A percentile compares a stretch with the other conserved stretches of the same genome.
These are phyloP conservation scores for Drosophila lowei DNA, from an alignment of 1,140 invertebrate species.

Conservation along the genomic window DNA sequence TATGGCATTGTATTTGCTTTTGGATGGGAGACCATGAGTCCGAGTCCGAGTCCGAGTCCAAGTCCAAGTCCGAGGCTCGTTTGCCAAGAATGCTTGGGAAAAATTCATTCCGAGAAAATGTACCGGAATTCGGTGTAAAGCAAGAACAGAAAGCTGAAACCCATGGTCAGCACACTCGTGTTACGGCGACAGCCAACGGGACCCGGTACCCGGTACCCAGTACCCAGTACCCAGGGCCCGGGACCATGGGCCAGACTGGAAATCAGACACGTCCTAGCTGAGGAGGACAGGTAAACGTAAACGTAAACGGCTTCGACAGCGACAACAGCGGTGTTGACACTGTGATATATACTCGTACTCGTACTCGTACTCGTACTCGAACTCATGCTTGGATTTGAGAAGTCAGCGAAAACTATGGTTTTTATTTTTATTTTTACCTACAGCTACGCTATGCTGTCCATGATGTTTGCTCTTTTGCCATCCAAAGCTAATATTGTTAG, in stretches of 20 bases:
- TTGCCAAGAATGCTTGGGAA: slow-evolving; percentile 72
- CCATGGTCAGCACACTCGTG: slow-evolving; percentile 44
- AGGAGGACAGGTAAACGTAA: slow-evolving; percentile 23
- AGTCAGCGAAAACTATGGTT: slow-evolving; percentile 43
- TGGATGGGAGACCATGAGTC: background rate
- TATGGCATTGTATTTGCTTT: too few relatives aligned
- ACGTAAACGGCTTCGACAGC: slow-evolving; percentile 8
- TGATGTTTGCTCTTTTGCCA: too few relatives aligned
- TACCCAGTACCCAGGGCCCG: slow-evolving; percentile 39
- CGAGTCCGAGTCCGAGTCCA: too few relatives aligned
- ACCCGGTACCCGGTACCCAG: slow-evolving; percentile 37
- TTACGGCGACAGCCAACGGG: slow-evolving; percentile 55
- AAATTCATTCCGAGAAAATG: slow-evolving; percentile 80
- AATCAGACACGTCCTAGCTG: slow-evolving; percentile 58
- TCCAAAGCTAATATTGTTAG: too few relatives aligned
- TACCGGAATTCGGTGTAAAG: slow-evolving; percentile 80
- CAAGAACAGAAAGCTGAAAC: slow-evolving; percentile 46
- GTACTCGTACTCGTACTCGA: slow-evolving; percentile 8
- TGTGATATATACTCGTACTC: slow-evolving; percentile 14
- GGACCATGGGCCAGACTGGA: slow-evolving; percentile 45
- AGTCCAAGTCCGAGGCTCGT: slow-evolving; percentile 28
- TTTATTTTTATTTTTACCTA: slow-evolving; percentile 12
- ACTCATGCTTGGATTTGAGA: slow-evolving; percentile 17
- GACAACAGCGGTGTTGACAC: slow-evolving; percentile 49
- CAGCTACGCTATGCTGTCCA: too few relatives aligned